Evolutionary conservation across 2,113 vertebrate genomes (phyloP), one percentile per base, ranked within the genome.

Genomic region (Cyprinodon tularosa): DNA sequence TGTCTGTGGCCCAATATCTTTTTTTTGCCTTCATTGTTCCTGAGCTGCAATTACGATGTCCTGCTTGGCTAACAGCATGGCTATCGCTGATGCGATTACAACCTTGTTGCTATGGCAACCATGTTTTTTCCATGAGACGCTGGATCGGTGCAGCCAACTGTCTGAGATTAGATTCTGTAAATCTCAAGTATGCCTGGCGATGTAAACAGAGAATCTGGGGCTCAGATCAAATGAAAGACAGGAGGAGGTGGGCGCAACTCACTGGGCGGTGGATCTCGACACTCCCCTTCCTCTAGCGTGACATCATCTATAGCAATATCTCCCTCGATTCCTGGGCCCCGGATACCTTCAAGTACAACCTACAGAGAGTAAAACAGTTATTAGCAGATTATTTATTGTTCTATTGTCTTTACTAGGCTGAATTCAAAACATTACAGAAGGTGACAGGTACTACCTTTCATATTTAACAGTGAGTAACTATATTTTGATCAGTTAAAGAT

Each of bases 301-400:
- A 99, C 94, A 4, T 99, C 98, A 48, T 99, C 98, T 1, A 99
- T 96, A 75, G 98, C 98, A n/a, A 99, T 99, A 85, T 99, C 98
- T 3, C 98, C 98, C 90, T 99, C 98, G 3, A 99, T 99, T 15
- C 98, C 98, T 0, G 96, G 95, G 53, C 98, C 98, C 11, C 98
- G 95, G 85, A 99, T 92, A 17, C 98, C 98, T 93, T 99, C 97
- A 48, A 99, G 96, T 74, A 98, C 96, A 70, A 99, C 94, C 98
- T 78, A 78, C 20, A 82, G 60, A 42, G 63, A 77, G 64, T 20
- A 20, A n/a, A 4, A 76, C 45, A 82, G 10, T 50, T 42, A 40
- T 53, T 66, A 22, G 17, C 20, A 62, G 12, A 72, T 73, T 48
- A 62, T 36, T 36, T 29, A 17, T 42, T 45, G 5, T 45, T 45